Evolutionary conservation across 2,888 invertebrate species (phyloP), one percentile per base, ranked within the genome.

Genomic region (Steromphala cineraria): DNA sequence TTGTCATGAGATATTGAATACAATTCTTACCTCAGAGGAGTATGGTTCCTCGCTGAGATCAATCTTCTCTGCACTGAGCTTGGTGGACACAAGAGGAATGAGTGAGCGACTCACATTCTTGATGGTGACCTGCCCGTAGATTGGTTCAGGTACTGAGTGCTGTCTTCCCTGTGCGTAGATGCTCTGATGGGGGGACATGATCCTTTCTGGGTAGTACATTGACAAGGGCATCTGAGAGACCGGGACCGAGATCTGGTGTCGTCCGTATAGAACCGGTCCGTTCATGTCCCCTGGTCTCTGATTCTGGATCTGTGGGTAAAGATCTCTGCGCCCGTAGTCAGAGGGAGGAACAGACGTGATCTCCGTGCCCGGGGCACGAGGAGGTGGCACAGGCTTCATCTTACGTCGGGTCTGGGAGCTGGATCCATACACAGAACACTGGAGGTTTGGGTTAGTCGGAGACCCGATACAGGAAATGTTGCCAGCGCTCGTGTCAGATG

Each of bases 41-140:
- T 93, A 93, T 17, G 93, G 93, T 80, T 92, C 89, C 74, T 88
- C 85, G 24, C 91, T 89, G 13, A 93, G 86, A 80, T 93, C 92
- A 77, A 93, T 93, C 53, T 87, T 89, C 80, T 93, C 93, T n/a
- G 88, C 87, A 5, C 89, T 89, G 78, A 93, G 87, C 83, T 93
- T 93, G 36, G 90, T 88, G 55, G 90, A 89, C 36, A 93, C 86
- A 53, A 90, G 85, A 13, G 89, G 89, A 76, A 92, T 90, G 74
- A 91, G 87, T 36, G 91, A 90, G 76, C 90, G 84, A 71, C 87
- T 90, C 21, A 90, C 87, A 53, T 85, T 84, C 80, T 84, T 86
- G 62, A 85, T 87, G 19, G 84, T 82, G 75, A 81, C 82, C 75
- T 85, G 81, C 52, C 84, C 84, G 79, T 81, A 76, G 52, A 75